phyloP scores from a whole-genome alignment of 2,113 vertebrate genomes.

The Brienomyrus brachyistius region DNA sequence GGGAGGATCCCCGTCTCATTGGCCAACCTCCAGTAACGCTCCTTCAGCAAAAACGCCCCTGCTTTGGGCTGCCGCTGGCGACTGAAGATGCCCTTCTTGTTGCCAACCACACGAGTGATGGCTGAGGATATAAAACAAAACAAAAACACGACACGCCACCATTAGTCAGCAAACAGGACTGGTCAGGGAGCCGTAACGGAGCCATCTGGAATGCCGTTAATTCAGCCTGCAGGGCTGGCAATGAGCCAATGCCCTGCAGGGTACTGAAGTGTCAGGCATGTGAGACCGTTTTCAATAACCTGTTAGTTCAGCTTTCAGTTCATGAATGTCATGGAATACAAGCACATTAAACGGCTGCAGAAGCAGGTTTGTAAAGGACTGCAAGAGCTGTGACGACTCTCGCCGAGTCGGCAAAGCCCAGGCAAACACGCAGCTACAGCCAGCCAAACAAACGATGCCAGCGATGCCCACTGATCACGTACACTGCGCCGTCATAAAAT shows the following conservation, averaged over 20 bases:
- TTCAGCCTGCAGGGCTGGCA: not conserved
- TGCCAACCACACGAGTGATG: slow-evolving; percentile 69
- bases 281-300: not conserved
- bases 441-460: not conserved
- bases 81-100: slow-evolving; percentile 91
- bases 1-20: slow-evolving; percentile 70
- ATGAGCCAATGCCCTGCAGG: not conserved
- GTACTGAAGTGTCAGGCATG: not conserved
- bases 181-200: not conserved
- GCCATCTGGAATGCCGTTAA: not conserved
- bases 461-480: slow-evolving; percentile 18
- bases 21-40: slow-evolving; percentile 87
- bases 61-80: slow-evolving; percentile 87
- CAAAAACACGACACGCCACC: not conserved
- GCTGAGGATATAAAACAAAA: slow-evolving; percentile 49
- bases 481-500: slow-evolving; percentile 93
- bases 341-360: not conserved
- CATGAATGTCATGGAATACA: not conserved
- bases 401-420: not conserved
- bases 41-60: slow-evolving; percentile 76
- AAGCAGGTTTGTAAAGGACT: not conserved
- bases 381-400: not conserved
- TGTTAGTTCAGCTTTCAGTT: not conserved
- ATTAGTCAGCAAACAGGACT: not conserved
- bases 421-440: not conserved